Conservation (phyloP, 2,888 invertebrate species). For the Cephus nigrinus region DNA sequence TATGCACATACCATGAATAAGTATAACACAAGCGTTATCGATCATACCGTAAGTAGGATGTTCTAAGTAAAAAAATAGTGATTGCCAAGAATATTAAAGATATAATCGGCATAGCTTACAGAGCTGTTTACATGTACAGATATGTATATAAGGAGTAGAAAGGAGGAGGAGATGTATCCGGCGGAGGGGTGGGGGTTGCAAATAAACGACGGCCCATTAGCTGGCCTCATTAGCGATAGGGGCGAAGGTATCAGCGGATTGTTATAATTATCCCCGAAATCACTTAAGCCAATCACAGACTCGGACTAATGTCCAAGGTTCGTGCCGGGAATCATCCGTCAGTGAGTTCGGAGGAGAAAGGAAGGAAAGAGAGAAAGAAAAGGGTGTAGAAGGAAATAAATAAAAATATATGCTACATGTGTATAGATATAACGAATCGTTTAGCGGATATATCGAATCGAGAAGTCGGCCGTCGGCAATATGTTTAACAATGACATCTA, state of each 20-base stretch:
- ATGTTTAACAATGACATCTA: too few species aligned
- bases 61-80: neutral
- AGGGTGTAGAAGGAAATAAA: neutral
- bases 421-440: neutral
- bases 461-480: too few species aligned
- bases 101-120: neutral
- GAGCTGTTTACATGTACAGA: neutral
- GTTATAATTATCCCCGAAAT: conserved; percentile 27
- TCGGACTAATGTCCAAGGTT: conserved; percentile 24
- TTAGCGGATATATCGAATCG: too few species aligned
- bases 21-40: neutral
- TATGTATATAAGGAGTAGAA: neutral
- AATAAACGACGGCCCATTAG: conserved; percentile 15
- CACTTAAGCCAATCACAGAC: conserved; percentile 22
- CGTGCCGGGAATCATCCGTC: conserved; percentile 26
- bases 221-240: conserved; percentile 20
- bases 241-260: conserved; percentile 18
- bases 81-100: neutral
- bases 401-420: neutral
- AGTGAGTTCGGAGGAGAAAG: conserved; percentile 2
- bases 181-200: neutral
- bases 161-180: neutral
- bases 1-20: neutral
- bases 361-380: neutral
- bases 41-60: neutral